A percentile compares a stretch with the other conserved stretches of the same genome.
These are phyloP conservation scores for Cotesia vestalis DNA, from an alignment of 1,140 invertebrate genomes.

Conservation along the genomic window DNA sequence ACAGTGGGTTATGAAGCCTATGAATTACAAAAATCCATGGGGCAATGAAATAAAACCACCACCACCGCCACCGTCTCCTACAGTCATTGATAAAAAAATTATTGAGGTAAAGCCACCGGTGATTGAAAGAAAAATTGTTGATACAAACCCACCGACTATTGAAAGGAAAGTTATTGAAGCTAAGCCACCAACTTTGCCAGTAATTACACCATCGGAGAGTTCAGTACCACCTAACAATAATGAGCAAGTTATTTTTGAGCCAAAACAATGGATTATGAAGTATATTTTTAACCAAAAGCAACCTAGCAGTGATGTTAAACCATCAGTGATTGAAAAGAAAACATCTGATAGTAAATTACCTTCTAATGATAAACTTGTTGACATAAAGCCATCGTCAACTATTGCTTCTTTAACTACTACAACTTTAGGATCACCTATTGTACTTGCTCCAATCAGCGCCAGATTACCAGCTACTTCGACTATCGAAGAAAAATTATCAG, in stretches of 20 bases:
- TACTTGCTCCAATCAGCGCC: conserved; percentile 58
- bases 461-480: conserved; percentile 61
- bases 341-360: conserved; percentile 41
- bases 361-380: conserved; percentile 22
- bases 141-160: conserved; percentile 9
- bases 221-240: too few species aligned
- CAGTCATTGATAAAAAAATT: conserved; percentile 17
- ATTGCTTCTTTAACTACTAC: conserved; percentile 37
- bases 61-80: too few species aligned
- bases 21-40: too few species aligned
- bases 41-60: background rate
- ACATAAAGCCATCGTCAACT: conserved; percentile 38
- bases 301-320: background rate
- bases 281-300: background rate
- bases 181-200: conserved; percentile 6
- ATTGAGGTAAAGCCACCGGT: background rate
- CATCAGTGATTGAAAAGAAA: conserved; percentile 16
- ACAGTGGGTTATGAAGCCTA: too few species aligned
- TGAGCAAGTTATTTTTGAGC: too few species aligned
- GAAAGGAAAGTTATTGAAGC: conserved; percentile 17
- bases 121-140: background rate
- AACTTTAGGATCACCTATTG: conserved; percentile 39
- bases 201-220: too few species aligned
- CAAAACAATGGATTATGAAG: too few species aligned
- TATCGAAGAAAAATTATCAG: conserved; percentile 62